Base-by-base conservation (phyloP, 2,113 vertebrate species). In the Prionailurus bengalensis region DNA sequence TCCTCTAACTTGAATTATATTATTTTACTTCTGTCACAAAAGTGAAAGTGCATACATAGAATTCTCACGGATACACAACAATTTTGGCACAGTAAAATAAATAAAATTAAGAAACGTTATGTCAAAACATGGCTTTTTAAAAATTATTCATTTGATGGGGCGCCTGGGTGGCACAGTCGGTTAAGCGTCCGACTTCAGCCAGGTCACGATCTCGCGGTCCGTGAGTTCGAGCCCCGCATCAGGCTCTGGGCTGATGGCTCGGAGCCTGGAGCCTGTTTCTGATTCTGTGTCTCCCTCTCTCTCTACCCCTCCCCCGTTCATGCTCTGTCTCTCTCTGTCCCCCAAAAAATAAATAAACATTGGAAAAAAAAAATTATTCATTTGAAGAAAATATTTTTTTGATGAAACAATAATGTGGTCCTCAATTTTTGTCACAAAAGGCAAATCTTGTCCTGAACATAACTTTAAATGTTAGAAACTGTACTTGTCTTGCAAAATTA, bases 361-460 rank as follows among this genome's bases (percentile, higher is more conserved):
- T 36, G 36, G 36, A 36, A 36, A 36, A 36, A 36, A 92, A 65
- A 90, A 86, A 63, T 63, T 80, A 86, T 31, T 33, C 6, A 91
- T 87, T 95, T 79, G 45, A 90, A 93, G 76, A 86, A 89, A 92
- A n/a, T 65, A 27, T 66, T 94, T 95, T 95, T 95, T 95, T 79
- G 73, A 82, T 80, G 29, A 87, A 95, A 42, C 11, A 95, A 11
- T 82, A 83, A 63, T 71, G 63, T 10, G 71, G 19, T 85, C 73
- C 42, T 97, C 48, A 2, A 6, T 89, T 7, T 73, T 31, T 89
- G 39, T 90, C 31, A 92, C 45, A 71, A 92, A 94, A 96, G 23
- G 33, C 36, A 83, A 87, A 92, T 84, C 13, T 74, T 96, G 36
- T 42, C 33, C 76, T 80, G 7, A 95, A 89, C 3, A 27, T 80